phyloP scores from a whole-genome alignment of 2,113 vertebrate genomes.

The Microcebus murinus region DNA sequence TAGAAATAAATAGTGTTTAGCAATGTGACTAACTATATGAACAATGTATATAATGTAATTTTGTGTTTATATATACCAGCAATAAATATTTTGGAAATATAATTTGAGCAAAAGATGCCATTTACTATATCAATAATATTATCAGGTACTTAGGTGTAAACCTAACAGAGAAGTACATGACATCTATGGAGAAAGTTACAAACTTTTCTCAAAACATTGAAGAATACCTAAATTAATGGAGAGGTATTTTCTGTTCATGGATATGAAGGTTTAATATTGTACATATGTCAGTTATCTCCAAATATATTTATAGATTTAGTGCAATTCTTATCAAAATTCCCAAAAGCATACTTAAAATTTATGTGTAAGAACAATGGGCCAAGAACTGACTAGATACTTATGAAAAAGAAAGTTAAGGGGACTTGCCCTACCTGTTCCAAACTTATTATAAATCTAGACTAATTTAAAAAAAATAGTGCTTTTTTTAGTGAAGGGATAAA shows the following conservation, averaged over 20 bases:
- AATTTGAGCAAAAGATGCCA: background rate
- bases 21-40: background rate
- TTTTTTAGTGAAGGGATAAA: constrained; percentile 2
- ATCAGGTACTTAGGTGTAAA: background rate
- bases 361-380: background rate
- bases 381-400: background rate
- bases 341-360: background rate
- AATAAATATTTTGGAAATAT: background rate
- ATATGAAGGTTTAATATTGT: background rate
- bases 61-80: background rate
- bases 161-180: background rate
- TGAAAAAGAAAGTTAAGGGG: background rate
- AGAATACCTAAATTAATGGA: background rate
- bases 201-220: background rate
- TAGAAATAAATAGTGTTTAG: background rate
- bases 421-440: background rate
- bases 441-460: background rate
- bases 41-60: background rate
- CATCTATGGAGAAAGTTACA: background rate
- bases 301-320: background rate
- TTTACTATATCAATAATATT: background rate
- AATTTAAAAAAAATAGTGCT: background rate
- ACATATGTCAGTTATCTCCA: background rate
- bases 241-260: background rate
- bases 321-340: background rate